Evolutionary conservation across 2,113 vertebrate genomes (phyloP).

Genomic region (Dinomys branickii): DNA sequence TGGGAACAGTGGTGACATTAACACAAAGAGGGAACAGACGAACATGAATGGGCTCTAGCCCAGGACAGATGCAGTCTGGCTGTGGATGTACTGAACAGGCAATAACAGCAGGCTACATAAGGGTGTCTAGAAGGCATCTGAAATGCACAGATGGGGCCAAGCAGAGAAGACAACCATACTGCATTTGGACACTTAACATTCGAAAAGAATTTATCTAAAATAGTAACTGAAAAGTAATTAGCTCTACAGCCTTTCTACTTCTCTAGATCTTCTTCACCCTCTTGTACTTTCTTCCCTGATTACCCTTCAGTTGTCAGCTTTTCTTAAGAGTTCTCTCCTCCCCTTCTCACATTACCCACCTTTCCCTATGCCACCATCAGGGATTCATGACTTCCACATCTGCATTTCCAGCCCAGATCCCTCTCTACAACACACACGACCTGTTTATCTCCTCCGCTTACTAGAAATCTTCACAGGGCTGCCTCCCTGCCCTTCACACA

Average conservation of each 20-base stretch:
- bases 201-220: conserved; percentile 1
- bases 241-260: not conserved
- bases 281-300: not conserved
- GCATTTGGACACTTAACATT: not conserved
- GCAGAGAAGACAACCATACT: not conserved
- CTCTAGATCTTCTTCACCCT: not conserved
- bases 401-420: not conserved
- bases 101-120: not conserved
- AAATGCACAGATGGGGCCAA: not conserved
- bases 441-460: not conserved
- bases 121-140: not conserved
- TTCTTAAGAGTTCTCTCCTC: not conserved
- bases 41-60: not conserved
- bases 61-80: not conserved
- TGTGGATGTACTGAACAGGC: not conserved
- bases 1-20: not conserved
- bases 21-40: not conserved
- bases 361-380: not conserved
- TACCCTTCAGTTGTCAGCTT: not conserved
- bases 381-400: not conserved
- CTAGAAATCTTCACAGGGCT: not conserved
- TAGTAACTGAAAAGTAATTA: not conserved
- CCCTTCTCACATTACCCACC: not conserved
- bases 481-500: not conserved
- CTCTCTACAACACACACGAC: not conserved